Evolutionary conservation across 2,888 invertebrate species (phyloP), one percentile per base, ranked within the genome.

Genomic region (Cecidostiba fungosa): DNA sequence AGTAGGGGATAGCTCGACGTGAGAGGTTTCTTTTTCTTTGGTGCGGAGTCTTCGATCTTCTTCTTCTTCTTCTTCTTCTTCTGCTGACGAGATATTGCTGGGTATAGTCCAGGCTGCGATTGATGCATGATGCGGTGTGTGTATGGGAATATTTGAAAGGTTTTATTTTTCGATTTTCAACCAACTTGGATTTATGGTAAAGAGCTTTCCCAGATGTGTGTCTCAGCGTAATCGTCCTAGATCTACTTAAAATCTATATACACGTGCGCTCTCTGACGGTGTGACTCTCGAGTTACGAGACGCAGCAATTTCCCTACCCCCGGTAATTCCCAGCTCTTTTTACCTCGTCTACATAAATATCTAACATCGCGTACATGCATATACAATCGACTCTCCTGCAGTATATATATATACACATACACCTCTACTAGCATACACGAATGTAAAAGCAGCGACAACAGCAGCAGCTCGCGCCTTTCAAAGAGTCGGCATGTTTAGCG

Each of bases 401-500:
- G 32, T 32, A 32, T 47, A 14, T 32, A 66, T 32, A 32, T 47
- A 14, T 32, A 66, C 39, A 23, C 26, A 12, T 47, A 23, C 5
- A 26, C 12, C 66, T 54, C n/a, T 29, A 26, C 39, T 23, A 23
- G 23, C 47, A 8, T 2, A 54, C 54, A 50, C 50, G 50, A 50
- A 54, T 77, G 59, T 26, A 72, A 69, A 10, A 77, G 43, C 77
- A 77, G 50, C 39, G n/a, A 10, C 66, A 82, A 66, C 74, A 23
- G 29, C 66, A 43, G 69, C 82, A 79, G 72, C 47, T 66, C 72
- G 39, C 47, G 70, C 66, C 77, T 83, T 83, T 66, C 77, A 83
- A 84, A 81, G 83, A 84, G 85, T 86, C 85, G 86, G 86, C 85
- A 83, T 85, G 82, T 87, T 88, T 86, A 77, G 85, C 87, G 79